Evolutionary conservation across 1,140 invertebrate genomes (phyloP).

Genomic region (Rhyzopertha dominica): DNA sequence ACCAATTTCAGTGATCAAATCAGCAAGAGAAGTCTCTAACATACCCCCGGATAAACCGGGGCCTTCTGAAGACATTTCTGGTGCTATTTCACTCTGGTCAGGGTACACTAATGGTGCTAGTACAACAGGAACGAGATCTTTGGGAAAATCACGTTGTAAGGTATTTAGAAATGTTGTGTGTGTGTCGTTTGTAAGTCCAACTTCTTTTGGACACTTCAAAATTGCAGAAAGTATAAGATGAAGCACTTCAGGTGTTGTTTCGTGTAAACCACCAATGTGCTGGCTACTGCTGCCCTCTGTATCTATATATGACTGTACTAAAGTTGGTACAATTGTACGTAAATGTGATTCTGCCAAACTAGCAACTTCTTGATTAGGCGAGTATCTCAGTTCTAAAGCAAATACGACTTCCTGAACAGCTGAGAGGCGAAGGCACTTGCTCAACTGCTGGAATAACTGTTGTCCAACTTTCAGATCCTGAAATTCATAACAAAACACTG

Average conservation of each 20-base stretch:
- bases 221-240: conserved; percentile 71
- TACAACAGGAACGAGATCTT: conserved; percentile 80
- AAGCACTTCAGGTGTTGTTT: conserved; percentile 81
- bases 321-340: conserved; percentile 73
- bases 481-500: conserved; percentile 14
- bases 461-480: conserved; percentile 69
- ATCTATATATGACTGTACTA: conserved; percentile 80
- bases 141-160: conserved; percentile 80
- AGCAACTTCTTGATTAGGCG: conserved; percentile 68
- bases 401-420: conserved; percentile 86
- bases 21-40: conserved; percentile 69
- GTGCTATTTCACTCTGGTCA: conserved; percentile 65
- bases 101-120: conserved; percentile 82
- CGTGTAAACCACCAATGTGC: conserved; percentile 78
- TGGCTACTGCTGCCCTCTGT: conserved; percentile 62
- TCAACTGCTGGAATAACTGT: conserved; percentile 75
- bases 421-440: conserved; percentile 76
- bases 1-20: conserved; percentile 82
- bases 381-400: conserved; percentile 76
- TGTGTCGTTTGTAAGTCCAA: conserved; percentile 62
- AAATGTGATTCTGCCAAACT: conserved; percentile 70
- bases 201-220: conserved; percentile 52
- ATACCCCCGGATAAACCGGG: conserved; percentile 53
- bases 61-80: conserved; percentile 54
- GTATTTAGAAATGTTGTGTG: conserved; percentile 76